Conservation (phyloP, 2,888 invertebrate species). For the Drosophila cracens region DNA sequence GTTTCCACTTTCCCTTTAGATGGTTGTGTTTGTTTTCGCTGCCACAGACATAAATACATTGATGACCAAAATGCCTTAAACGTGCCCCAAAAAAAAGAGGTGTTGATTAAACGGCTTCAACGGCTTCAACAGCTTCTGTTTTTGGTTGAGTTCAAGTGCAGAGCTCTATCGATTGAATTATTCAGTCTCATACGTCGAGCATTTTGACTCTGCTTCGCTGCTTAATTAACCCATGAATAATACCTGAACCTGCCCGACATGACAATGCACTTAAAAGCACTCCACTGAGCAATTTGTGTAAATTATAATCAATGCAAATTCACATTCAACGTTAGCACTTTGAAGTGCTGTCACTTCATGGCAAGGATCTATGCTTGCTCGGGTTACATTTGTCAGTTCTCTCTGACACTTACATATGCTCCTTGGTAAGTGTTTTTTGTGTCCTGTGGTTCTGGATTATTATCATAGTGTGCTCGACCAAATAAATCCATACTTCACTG, state of each 20-base stretch:
- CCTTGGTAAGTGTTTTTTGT: not conserved
- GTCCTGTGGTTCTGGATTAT: not conserved
- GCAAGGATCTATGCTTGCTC: not conserved
- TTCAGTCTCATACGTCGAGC: not conserved
- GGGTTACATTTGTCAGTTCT: not conserved
- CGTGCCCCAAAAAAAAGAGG: constrained; percentile 15
- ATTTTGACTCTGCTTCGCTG: not conserved
- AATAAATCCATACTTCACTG: not conserved
- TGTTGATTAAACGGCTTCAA: constrained; percentile 25
- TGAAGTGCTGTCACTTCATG: not conserved
- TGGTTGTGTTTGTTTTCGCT: not conserved
- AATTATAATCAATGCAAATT: constrained; percentile 40
- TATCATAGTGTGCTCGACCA: not conserved
- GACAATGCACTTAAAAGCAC: constrained; percentile 40
- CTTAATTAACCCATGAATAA: constrained; percentile 19
- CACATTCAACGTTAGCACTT: constrained; percentile 7
- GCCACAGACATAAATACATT: constrained; percentile 13
- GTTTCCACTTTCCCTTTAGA: constrained; percentile 27
- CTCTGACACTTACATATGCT: not conserved
- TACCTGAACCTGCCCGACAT: constrained; percentile 26
- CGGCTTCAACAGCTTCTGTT: not conserved
- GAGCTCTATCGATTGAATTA: constrained; percentile 5
- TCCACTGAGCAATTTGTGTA: constrained; percentile 43
- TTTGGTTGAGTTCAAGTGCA: not conserved
- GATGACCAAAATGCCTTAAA: constrained; percentile 27